Evolutionary conservation across 1,140 invertebrate genomes (phyloP).

Genomic region (Bactericera cockerelli): DNA sequence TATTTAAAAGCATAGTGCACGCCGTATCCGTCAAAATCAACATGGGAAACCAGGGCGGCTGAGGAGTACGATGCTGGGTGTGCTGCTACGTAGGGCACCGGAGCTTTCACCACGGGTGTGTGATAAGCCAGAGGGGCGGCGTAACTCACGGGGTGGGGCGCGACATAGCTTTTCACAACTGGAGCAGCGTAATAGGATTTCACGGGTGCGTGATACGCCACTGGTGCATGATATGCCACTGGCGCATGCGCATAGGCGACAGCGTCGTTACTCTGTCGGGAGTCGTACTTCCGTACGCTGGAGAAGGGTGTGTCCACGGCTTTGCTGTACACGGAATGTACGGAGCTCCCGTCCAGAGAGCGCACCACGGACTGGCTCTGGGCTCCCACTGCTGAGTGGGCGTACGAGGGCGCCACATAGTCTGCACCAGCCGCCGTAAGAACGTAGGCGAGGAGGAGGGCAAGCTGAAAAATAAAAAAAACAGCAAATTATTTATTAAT

Average conservation of each 20-base stretch:
- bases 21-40: conserved; percentile 31
- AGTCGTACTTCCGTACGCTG: conserved; percentile 42
- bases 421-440: not conserved
- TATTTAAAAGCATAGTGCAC: conserved; percentile 33
- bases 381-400: conserved; percentile 31
- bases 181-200: conserved; percentile 11
- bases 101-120: conserved; percentile 19
- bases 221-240: conserved; percentile 15
- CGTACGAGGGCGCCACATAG: conserved; percentile 23
- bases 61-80: conserved; percentile 34
- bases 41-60: conserved; percentile 35
- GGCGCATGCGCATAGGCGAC: conserved; percentile 26
- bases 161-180: conserved; percentile 6
- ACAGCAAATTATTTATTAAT: too few species aligned
- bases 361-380: conserved; percentile 38
- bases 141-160: conserved; percentile 24
- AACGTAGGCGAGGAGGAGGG: not conserved
- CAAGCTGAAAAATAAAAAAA: conserved; percentile 2
- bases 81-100: conserved; percentile 23
- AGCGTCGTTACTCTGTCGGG: conserved; percentile 40
- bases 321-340: conserved; percentile 40
- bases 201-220: conserved; percentile 17
- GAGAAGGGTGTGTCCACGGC: conserved; percentile 45
- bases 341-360: conserved; percentile 37
- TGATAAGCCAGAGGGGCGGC: conserved; percentile 28